These are phyloP conservation scores for Synergus umbraculus DNA, from an alignment of 2,888 invertebrate species.

Conservation along the genomic window DNA sequence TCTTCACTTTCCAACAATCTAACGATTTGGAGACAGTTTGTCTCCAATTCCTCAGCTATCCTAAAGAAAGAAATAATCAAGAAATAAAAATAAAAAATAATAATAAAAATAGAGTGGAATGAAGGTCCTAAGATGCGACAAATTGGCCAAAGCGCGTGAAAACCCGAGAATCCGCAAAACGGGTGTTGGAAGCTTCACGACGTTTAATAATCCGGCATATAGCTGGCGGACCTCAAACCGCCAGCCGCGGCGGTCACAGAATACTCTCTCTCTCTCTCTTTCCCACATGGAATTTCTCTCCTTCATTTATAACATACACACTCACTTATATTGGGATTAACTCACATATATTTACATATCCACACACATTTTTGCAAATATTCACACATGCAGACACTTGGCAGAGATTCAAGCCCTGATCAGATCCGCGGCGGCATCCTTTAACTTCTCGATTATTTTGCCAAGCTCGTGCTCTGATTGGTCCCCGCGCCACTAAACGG, in stretches of 20 bases:
- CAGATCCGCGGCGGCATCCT: conserved; percentile 57
- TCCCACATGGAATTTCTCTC: neutral
- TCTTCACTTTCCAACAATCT: neutral
- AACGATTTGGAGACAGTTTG: neutral
- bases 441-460: conserved; percentile 63
- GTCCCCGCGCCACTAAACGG: conserved; percentile 55
- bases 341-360: conserved; percentile 42
- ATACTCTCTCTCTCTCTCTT: conserved; percentile 56
- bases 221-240: conserved; percentile 75
- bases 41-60: neutral
- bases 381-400: conserved; percentile 55
- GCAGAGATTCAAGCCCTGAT: conserved; percentile 64
- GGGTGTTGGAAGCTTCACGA: conserved; percentile 67
- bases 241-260: conserved; percentile 70
- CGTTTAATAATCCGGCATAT: conserved; percentile 75
- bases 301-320: conserved; percentile 7
- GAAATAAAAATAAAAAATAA: too few species aligned
- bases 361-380: conserved; percentile 41
- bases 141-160: conserved; percentile 58
- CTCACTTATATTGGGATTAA: neutral
- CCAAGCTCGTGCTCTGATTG: conserved; percentile 56
- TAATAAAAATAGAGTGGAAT: neutral
- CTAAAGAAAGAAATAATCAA: conserved; percentile 20
- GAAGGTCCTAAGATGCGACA: conserved; percentile 45
- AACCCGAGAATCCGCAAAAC: conserved; percentile 69